phyloP scores from a whole-genome alignment of 2,797 vertebrate genomes.

The Tachyglossus aculeatus region DNA sequence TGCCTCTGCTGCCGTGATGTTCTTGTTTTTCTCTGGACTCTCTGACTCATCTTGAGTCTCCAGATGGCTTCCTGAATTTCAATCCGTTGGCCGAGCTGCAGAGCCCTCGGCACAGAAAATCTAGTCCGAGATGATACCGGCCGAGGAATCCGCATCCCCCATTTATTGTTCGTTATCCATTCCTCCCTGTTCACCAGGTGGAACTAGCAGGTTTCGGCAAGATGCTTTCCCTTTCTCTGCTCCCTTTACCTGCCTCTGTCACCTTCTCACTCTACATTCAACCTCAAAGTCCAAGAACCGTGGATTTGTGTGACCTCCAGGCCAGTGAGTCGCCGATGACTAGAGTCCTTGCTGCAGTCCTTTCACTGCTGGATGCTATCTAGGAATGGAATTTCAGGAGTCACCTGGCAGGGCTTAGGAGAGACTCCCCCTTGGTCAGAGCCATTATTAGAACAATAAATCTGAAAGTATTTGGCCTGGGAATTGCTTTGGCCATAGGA shows the following conservation, averaged over 20 bases:
- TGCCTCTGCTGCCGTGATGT: not conserved
- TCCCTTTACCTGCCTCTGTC: not conserved
- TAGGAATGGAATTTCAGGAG: no score
- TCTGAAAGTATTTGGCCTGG: no score
- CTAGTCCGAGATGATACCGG: conserved; percentile 12
- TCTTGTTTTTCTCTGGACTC: conserved; percentile 22
- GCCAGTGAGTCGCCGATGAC: no score
- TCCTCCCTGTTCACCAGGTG: fast-evolving
- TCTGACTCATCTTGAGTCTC: conserved; percentile 49
- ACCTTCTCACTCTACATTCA: not conserved
- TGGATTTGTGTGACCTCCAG: no score
- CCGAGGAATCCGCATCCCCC: conserved; percentile 13
- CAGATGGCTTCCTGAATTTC: conserved; percentile 61
- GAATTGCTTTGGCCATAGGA: no score
- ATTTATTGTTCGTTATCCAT: not conserved
- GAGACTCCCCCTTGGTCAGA: no score
- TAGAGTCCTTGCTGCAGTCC: no score
- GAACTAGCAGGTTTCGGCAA: not conserved
- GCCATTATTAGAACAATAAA: no score
- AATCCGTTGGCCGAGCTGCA: conserved; percentile 17
- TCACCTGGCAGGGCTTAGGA: no score
- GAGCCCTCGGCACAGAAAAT: not conserved
- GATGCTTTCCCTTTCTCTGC: not conserved
- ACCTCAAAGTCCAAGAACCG: no score
- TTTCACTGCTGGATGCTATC: no score